A percentile compares a stretch with the other conserved stretches of the same genome.
These are phyloP conservation scores for Emydocephalus ijimae DNA, from an alignment of 2,113 vertebrate genomes.

Conservation along the genomic window DNA sequence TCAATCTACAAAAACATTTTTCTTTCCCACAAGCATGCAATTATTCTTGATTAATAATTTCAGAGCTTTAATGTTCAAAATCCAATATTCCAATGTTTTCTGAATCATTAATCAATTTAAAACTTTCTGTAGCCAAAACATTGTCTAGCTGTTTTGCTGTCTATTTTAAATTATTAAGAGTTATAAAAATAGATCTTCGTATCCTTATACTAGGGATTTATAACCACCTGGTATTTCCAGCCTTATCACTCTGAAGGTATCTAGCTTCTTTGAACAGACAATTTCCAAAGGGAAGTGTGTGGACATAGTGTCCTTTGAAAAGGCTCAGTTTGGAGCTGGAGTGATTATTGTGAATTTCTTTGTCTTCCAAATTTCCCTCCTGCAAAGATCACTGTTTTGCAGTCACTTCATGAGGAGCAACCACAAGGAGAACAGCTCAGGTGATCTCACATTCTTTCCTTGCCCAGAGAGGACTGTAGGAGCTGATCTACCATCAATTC, in stretches of 20 bases:
- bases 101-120: background rate
- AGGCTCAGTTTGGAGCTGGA: background rate
- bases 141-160: background rate
- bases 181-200: background rate
- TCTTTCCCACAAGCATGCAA: background rate
- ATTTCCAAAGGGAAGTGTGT: background rate
- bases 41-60: background rate
- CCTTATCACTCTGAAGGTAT: background rate
- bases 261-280: background rate
- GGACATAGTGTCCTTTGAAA: background rate
- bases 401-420: background rate
- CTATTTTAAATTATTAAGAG: background rate
- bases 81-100: background rate
- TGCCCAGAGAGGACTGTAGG: background rate
- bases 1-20: background rate
- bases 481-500: background rate
- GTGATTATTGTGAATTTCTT: background rate
- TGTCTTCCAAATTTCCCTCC: background rate
- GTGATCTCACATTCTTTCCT: background rate
- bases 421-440: background rate
- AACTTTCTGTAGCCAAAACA: background rate
- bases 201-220: background rate
- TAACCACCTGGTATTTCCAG: background rate
- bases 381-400: background rate
- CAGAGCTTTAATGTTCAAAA: background rate